Conservation (phyloP, 2,797 vertebrate genomes). For the Rhodeus uyekii region DNA sequence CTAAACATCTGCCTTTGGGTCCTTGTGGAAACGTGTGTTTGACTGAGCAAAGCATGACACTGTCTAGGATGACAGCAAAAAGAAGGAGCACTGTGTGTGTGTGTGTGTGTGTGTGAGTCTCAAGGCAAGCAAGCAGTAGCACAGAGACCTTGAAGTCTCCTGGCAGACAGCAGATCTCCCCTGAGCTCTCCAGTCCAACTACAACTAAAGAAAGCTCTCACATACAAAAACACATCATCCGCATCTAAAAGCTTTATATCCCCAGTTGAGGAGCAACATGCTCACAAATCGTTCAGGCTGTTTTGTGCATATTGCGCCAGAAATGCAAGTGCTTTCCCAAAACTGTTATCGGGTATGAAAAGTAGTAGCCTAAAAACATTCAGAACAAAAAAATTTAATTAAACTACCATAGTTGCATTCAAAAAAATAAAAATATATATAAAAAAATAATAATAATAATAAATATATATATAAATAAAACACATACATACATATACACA, state of each 20-base stretch:
- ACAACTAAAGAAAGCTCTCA: slow-evolving; percentile 5
- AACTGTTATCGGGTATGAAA: not conserved
- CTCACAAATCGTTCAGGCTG: not conserved
- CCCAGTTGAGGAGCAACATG: not conserved
- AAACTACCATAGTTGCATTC: too few relatives aligned
- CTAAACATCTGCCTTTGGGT: slow-evolving; percentile 45
- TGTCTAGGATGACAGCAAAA: slow-evolving; percentile 27
- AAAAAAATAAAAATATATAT: too few relatives aligned
- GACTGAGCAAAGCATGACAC: not conserved
- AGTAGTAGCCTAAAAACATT: not conserved
- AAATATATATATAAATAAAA: too few relatives aligned
- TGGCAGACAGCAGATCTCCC: slow-evolving; percentile 23
- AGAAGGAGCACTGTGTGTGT: not conserved
- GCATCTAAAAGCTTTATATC: slow-evolving; percentile 8
- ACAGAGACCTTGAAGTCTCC: slow-evolving; percentile 30
- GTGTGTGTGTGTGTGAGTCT: not conserved
- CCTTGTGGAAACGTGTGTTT: slow-evolving; percentile 6
- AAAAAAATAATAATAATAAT: too few relatives aligned
- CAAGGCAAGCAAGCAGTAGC: not conserved
- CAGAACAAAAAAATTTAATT: not conserved
- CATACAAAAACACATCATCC: slow-evolving; percentile 25
- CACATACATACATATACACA: too few relatives aligned
- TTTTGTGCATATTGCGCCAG: not conserved
- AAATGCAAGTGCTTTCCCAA: not conserved
- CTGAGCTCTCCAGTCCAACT: not conserved